These are phyloP conservation scores for Amniataba percoides DNA, from an alignment of 2,797 vertebrate genomes.

Conservation along the genomic window DNA sequence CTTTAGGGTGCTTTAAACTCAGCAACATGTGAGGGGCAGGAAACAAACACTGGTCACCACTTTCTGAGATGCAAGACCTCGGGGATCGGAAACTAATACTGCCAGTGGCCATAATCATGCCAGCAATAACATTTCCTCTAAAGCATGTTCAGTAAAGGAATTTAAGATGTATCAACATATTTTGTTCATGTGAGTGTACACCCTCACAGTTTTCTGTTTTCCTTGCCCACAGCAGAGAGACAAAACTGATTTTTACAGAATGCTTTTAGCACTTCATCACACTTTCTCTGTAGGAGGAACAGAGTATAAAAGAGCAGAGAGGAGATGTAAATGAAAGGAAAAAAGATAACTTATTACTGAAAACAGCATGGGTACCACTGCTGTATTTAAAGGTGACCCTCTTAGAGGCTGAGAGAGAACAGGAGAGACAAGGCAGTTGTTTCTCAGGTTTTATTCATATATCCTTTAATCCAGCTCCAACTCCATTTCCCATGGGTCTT, in stretches of 20 bases:
- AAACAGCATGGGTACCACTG: not conserved
- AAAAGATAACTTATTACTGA: not conserved
- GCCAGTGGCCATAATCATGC: not conserved
- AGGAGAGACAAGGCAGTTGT: not conserved
- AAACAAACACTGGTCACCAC: not conserved
- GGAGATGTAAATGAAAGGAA: not conserved
- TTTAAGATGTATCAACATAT: not conserved
- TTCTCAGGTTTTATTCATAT: conserved; percentile 16
- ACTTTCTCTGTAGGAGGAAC: not conserved
- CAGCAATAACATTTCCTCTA: not conserved
- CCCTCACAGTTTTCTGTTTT: too few species aligned
- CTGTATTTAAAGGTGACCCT: conserved; percentile 1
- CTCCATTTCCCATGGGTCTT: conserved; percentile 59
- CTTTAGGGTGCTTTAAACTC: not conserved
- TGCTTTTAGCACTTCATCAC: not conserved
- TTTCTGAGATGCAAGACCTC: not conserved
- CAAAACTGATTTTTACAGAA: not conserved
- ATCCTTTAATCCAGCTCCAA: conserved; percentile 28
- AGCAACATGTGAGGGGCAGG: too few species aligned
- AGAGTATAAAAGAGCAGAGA: not conserved
- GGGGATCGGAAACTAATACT: not conserved
- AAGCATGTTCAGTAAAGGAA: not conserved
- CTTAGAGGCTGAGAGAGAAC: not conserved
- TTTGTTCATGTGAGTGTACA: not conserved
- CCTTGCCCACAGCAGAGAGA: not conserved